These are phyloP conservation scores for Vidua macroura DNA, from an alignment of 2,113 vertebrate genomes.

Conservation along the genomic window DNA sequence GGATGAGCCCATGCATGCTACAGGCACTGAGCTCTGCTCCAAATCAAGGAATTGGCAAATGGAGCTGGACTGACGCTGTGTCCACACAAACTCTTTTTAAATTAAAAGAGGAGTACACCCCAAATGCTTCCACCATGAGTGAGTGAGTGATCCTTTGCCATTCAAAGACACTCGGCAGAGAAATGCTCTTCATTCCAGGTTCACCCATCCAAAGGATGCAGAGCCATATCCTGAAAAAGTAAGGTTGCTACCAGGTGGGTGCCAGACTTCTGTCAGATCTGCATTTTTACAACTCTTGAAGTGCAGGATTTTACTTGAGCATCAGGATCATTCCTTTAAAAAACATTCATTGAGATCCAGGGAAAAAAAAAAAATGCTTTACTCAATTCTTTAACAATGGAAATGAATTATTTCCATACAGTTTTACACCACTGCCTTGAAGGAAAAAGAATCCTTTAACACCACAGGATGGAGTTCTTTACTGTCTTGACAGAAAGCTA, in stretches of 20 bases:
- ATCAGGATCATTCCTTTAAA: background rate
- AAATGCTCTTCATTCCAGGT: background rate
- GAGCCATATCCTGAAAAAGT: background rate
- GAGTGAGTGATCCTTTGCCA: background rate
- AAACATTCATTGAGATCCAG: background rate
- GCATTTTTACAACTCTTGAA: background rate
- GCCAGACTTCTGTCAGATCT: background rate
- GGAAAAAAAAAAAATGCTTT: background rate
- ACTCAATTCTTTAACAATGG: background rate
- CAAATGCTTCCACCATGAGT: background rate
- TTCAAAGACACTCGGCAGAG: background rate
- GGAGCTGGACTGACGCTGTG: background rate
- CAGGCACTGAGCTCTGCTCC: accelerated
- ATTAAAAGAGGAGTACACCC: background rate
- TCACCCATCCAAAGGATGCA: background rate
- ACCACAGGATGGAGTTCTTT: background rate
- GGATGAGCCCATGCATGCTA: accelerated
- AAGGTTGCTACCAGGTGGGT: background rate
- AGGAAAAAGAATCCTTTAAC: background rate
- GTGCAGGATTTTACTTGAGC: background rate
- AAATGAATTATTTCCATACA: background rate
- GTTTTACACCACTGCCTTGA: background rate
- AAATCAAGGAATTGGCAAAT: accelerated
- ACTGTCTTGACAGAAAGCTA: background rate
- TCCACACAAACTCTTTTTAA: background rate